These are phyloP conservation scores for Siniperca undulata DNA, from an alignment of 2,797 vertebrate genomes.

Conservation along the genomic window DNA sequence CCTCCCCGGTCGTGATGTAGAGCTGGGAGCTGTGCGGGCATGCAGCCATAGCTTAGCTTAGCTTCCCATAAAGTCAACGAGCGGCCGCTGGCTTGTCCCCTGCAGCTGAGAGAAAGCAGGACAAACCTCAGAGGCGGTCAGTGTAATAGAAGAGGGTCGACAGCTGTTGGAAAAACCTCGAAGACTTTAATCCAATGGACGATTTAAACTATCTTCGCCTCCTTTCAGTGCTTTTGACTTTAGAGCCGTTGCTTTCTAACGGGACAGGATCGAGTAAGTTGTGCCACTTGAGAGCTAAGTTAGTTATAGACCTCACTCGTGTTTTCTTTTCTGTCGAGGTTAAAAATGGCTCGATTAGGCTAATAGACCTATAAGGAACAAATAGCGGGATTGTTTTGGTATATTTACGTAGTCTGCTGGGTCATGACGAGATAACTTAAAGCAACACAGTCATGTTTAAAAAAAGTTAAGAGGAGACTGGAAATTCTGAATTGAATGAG, in stretches of 20 bases:
- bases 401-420: not conserved
- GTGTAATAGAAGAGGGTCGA: not conserved
- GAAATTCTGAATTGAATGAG: not conserved
- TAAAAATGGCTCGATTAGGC: not conserved
- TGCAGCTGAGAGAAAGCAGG: conserved; percentile 17
- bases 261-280: conserved; percentile 74
- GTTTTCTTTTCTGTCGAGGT: conserved; percentile 8
- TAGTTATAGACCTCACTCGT: not conserved
- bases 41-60: conserved; percentile 60
- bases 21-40: not conserved
- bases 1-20: conserved; percentile 25
- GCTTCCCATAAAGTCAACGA: conserved; percentile 41
- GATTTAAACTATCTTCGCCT: conserved; percentile 47
- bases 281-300: not conserved
- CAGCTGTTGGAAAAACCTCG: not conserved
- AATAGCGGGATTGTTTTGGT: conserved; percentile 8
- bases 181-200: conserved; percentile 60
- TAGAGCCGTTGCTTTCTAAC: conserved; percentile 66
- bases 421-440: conserved; percentile 7
- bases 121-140: not conserved
- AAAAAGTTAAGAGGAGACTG: not conserved
- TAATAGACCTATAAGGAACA: not conserved
- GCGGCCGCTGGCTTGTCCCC: not conserved
- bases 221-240: conserved; percentile 44
- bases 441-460: not conserved